Percentiles rank a stretch among this genome's conserved stretches.
Evolutionary conservation across 2,113 vertebrate species (phyloP).

Genomic region (Coptodon rendalli): DNA sequence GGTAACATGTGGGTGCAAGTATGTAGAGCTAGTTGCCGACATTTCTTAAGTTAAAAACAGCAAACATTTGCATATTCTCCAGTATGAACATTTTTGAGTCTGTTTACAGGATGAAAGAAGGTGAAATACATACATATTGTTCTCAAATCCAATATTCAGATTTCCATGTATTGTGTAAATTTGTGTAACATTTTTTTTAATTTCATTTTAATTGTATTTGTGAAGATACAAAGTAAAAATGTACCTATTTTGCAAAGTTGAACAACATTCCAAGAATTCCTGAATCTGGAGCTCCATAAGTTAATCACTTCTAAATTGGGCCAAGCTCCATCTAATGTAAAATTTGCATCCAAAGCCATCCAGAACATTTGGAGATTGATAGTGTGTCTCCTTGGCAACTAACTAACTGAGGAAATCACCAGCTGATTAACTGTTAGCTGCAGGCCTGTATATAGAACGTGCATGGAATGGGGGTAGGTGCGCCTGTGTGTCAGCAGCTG

Average conservation of each 20-base stretch:
- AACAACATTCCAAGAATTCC: not conserved
- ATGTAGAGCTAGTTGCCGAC: not conserved
- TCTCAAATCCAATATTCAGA: not conserved
- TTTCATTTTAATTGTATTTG: not conserved
- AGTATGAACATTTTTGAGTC: not conserved
- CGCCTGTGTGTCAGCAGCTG: slow-evolving; percentile 16
- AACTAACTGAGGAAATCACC: not conserved
- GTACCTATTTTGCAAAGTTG: not conserved
- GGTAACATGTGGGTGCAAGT: not conserved
- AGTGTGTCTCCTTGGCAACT: not conserved
- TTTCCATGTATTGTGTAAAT: not conserved
- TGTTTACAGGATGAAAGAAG: not conserved
- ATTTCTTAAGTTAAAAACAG: not conserved
- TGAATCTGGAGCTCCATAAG: not conserved
- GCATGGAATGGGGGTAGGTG: not conserved
- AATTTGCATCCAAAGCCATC: not conserved
- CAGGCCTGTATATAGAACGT: not conserved
- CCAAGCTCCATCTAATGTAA: not conserved
- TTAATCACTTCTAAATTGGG: not conserved
- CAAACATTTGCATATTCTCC: not conserved
- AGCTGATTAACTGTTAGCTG: not conserved
- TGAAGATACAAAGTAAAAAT: not conserved
- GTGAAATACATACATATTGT: not conserved
- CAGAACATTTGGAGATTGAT: not conserved
- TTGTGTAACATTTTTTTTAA: not conserved